Evolutionary conservation across 2,113 vertebrate genomes (phyloP).

Genomic region (Pogona vitticeps): DNA sequence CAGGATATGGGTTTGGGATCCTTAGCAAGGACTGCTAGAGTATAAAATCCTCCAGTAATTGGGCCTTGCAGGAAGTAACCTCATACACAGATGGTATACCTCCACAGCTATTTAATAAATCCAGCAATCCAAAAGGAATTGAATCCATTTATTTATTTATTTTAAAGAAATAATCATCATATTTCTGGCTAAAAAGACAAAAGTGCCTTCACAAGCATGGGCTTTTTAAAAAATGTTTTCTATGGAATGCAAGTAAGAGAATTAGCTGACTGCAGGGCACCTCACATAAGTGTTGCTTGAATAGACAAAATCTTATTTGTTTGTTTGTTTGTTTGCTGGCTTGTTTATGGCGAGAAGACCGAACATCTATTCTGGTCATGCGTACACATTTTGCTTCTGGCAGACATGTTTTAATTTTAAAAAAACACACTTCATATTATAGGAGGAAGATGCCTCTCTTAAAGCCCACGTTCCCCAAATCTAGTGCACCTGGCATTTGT

Average conservation of each 20-base stretch:
- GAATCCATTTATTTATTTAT: constrained; percentile 18
- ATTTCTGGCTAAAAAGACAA: constrained; percentile 57
- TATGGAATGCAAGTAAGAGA: constrained; percentile 12
- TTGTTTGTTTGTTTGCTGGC: constrained; percentile 7
- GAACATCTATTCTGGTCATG: constrained; percentile 55
- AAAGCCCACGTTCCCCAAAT: constrained; percentile 75
- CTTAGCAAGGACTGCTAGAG: constrained; percentile 27
- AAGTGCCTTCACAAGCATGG: neutral
- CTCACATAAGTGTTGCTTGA: constrained; percentile 45
- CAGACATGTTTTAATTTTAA: constrained; percentile 39
- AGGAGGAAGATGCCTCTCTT: constrained; percentile 43
- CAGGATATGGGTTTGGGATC: constrained; percentile 54
- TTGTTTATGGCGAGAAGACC: constrained; percentile 18
- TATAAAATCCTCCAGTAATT: constrained; percentile 56
- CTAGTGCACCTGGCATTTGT: constrained; percentile 80
- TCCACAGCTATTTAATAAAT: constrained; percentile 68
- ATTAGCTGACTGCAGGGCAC: constrained; percentile 54
- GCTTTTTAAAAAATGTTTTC: neutral
- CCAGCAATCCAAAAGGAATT: constrained; percentile 64
- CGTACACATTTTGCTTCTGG: constrained; percentile 43
- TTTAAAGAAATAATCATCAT: constrained; percentile 22
- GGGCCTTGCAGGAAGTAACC: constrained; percentile 52
- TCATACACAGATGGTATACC: constrained; percentile 42
- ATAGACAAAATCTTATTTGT: constrained; percentile 47
- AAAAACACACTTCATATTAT: constrained; percentile 62